These are phyloP conservation scores for Caenorhabditis sp. DNA, from an alignment of 2,888 invertebrate genomes.

Conservation along the genomic window DNA sequence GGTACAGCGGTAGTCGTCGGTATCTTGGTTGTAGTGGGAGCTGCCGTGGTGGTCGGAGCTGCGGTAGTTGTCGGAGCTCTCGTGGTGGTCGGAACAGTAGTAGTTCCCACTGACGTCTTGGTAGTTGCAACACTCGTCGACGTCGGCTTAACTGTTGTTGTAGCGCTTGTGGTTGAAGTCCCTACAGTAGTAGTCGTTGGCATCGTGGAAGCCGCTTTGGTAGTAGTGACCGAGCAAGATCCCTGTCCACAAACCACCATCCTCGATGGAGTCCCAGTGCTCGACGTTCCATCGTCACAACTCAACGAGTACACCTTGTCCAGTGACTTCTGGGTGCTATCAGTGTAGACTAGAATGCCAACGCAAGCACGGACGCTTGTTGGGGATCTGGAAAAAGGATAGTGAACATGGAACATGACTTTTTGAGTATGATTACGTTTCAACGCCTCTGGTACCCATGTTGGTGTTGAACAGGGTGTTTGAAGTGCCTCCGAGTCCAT, in stretches of 20 bases:
- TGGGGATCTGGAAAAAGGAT: conserved; percentile 15
- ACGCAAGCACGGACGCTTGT: conserved; percentile 32
- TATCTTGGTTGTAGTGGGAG: neutral
- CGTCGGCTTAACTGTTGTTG: too few relatives aligned
- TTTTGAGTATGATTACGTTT: conserved; percentile 11
- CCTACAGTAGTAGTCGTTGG: neutral
- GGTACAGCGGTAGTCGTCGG: neutral
- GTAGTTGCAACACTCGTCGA: neutral
- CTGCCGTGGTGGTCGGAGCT: neutral
- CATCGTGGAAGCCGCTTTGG: neutral
- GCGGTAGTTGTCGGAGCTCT: neutral
- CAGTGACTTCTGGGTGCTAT: conserved; percentile 1
- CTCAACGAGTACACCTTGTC: conserved; percentile 45
- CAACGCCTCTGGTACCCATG: conserved; percentile 27
- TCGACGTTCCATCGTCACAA: conserved; percentile 28
- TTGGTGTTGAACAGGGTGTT: conserved; percentile 42
- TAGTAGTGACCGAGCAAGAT: conserved; percentile 17
- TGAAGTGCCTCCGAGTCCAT: conserved; percentile 43
- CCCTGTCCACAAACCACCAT: conserved; percentile 48
- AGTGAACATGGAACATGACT: too few relatives aligned
- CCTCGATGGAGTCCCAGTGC: conserved; percentile 21
- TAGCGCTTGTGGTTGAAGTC: neutral
- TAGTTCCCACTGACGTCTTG: neutral
- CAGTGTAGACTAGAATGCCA: conserved; percentile 14
- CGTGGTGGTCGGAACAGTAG: neutral